phyloP scores from a whole-genome alignment of 2,113 vertebrate species.

The Syngnathoides biaculeatus region DNA sequence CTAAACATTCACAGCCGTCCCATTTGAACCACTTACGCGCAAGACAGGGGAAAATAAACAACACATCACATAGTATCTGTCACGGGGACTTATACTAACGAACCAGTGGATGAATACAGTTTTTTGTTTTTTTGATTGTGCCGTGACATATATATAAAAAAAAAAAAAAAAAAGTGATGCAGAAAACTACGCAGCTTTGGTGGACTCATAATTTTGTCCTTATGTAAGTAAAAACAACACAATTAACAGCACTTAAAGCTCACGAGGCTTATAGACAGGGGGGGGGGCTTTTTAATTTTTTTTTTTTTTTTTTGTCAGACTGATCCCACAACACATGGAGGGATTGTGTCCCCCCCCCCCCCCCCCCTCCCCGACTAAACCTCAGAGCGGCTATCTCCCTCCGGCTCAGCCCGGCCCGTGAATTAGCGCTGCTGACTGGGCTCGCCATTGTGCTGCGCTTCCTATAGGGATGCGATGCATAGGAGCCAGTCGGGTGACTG shows the following conservation, averaged over 20 bases:
- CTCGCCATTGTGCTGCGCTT: slow-evolving; percentile 52
- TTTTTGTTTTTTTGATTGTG: neutral
- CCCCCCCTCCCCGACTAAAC: slow-evolving; percentile 36
- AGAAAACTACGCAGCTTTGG: neutral
- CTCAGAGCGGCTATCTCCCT: slow-evolving; percentile 52
- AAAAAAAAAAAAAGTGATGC: no score
- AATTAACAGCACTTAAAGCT: slow-evolving; percentile 34
- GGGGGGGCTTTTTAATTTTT: slow-evolving; percentile 25
- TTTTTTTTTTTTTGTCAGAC: slow-evolving; percentile 22
- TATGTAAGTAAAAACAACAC: slow-evolving; percentile 21
- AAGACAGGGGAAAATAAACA: slow-evolving; percentile 65
- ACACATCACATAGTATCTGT: slow-evolving; percentile 49
- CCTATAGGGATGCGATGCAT: slow-evolving; percentile 49
- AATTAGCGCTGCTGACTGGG: slow-evolving; percentile 54
- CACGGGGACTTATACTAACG: slow-evolving; percentile 13
- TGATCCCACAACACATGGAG: slow-evolving; percentile 41
- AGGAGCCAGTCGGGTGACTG: slow-evolving; percentile 25
- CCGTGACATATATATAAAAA: no score
- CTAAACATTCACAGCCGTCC: slow-evolving; percentile 62
- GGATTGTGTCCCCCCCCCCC: slow-evolving; percentile 19
- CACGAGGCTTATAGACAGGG: slow-evolving; percentile 32
- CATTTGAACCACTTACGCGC: slow-evolving; percentile 61
- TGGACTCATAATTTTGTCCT: neutral
- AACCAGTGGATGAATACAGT: neutral
- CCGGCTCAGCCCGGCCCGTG: slow-evolving; percentile 41